Conservation (phyloP, 2,797 vertebrate genomes). For the Phoebastria nigripes region DNA sequence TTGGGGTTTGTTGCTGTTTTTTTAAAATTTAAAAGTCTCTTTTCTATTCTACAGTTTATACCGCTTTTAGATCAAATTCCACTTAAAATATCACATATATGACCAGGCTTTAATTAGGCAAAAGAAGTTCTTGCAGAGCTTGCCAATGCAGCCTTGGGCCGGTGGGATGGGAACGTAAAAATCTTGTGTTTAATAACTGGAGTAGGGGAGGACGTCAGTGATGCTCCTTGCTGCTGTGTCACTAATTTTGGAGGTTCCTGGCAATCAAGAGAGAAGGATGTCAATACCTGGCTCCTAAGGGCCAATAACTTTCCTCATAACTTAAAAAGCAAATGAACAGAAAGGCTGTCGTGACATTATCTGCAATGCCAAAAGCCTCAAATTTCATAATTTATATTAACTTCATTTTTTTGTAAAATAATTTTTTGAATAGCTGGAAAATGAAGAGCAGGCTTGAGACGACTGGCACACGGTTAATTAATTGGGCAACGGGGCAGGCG, state of each 20-base stretch:
- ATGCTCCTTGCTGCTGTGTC: not conserved
- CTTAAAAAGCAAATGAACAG: not conserved
- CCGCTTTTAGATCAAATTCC: not conserved
- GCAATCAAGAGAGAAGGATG: not conserved
- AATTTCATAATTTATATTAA: not conserved
- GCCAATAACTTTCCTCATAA: too few relatives aligned
- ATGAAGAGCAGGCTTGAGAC: not conserved
- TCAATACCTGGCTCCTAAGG: not conserved
- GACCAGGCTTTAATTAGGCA: not conserved
- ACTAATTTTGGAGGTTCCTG: not conserved
- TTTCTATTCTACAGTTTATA: not conserved
- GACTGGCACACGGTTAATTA: too few relatives aligned
- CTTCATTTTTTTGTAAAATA: not conserved
- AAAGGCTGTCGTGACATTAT: not conserved
- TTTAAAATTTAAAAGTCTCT: not conserved
- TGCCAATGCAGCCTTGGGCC: not conserved
- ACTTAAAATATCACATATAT: not conserved
- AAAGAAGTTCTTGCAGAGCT: not conserved
- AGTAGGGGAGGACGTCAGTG: accelerated
- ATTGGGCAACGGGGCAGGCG: accelerated
- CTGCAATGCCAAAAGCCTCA: not conserved
- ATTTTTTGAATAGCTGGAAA: not conserved
- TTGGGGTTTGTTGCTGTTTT: not conserved
- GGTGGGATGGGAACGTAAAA: not conserved
- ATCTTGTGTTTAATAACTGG: accelerated